Conservation (phyloP, 2,888 invertebrate genomes). For the Pristionchus exspectatus region DNA sequence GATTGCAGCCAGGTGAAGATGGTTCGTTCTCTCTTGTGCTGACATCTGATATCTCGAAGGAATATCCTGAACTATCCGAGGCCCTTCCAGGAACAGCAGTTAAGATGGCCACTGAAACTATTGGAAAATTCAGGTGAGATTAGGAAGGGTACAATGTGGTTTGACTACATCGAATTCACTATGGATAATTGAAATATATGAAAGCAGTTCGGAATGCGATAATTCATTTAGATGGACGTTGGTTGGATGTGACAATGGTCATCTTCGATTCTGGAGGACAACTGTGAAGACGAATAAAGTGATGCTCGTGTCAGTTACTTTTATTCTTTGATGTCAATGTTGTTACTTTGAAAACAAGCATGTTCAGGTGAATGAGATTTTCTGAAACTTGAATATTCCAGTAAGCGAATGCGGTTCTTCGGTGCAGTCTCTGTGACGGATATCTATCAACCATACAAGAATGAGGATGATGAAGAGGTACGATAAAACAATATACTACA, state of each 20-base stretch:
- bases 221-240: slow-evolving; percentile 27
- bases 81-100: slow-evolving; percentile 23
- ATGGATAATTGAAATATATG: too few species aligned
- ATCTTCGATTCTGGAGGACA: slow-evolving; percentile 40
- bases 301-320: slow-evolving; percentile 11
- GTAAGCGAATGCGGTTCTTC: slow-evolving; percentile 41
- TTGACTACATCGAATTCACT: too few species aligned
- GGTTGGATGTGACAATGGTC: slow-evolving; percentile 38
- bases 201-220: too few species aligned
- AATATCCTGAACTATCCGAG: slow-evolving; percentile 2
- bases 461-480: slow-evolving; percentile 18
- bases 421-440: slow-evolving; percentile 21
- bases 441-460: slow-evolving; percentile 33
- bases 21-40: neutral
- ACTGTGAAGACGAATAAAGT: neutral
- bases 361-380: neutral
- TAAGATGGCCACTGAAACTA: slow-evolving; percentile 29
- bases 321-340: neutral
- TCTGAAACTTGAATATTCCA: neutral
- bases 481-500: too few species aligned
- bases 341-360: neutral
- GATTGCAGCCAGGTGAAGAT: slow-evolving; percentile 19
- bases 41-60: neutral
- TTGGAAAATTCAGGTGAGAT: slow-evolving; percentile 34
- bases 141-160: too few species aligned